phyloP scores from a whole-genome alignment of 2,113 vertebrate genomes.

The Lamprologus lemairii region DNA sequence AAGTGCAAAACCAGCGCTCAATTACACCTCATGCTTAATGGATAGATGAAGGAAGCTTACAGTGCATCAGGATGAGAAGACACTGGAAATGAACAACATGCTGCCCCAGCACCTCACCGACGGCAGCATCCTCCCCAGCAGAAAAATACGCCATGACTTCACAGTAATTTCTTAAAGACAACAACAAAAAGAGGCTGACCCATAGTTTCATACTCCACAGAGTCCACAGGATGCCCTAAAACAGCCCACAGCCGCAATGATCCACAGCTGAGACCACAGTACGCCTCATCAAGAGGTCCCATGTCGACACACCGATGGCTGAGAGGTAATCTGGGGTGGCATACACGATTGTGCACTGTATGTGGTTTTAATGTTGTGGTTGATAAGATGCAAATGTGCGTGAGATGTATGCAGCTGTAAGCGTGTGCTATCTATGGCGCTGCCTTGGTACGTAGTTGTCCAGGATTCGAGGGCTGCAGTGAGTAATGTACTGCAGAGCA shows the following conservation, averaged over 20 bases:
- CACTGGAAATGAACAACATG: background rate
- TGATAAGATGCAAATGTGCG: background rate
- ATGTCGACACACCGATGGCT: fast-evolving
- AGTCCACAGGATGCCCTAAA: background rate
- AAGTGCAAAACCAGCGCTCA: background rate
- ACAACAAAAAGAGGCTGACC: background rate
- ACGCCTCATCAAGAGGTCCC: background rate
- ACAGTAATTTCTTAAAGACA: background rate
- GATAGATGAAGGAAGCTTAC: background rate
- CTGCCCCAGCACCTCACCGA: background rate
- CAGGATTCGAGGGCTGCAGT: conserved; percentile 67
- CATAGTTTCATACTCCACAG: background rate
- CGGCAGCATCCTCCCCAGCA: background rate
- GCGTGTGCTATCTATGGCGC: conserved; percentile 17
- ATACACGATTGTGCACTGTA: background rate
- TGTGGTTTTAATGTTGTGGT: background rate
- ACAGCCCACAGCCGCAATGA: background rate
- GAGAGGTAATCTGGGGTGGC: background rate
- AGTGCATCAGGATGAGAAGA: background rate
- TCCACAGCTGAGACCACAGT: background rate
- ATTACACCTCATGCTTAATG: background rate
- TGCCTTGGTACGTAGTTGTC: conserved; percentile 49
- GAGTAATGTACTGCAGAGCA: conserved; percentile 68
- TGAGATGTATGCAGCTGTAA: background rate
- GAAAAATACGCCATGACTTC: background rate